Conservation (phyloP, 1,140 invertebrate genomes). For the Drosophila sp. region DNA sequence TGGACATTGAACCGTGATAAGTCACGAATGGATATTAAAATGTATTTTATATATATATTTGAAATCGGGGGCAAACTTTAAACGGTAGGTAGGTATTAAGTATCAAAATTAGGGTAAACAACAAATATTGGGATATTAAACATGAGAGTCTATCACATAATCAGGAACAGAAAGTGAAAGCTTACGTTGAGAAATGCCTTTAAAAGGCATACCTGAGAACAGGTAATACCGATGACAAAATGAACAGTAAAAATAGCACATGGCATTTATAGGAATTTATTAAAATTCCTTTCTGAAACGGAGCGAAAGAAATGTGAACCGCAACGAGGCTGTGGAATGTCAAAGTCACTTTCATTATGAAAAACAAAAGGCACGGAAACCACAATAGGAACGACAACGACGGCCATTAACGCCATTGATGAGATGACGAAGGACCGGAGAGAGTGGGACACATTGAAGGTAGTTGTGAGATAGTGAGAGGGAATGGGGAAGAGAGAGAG, state of each 20-base stretch:
- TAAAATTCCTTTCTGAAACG: slow-evolving; percentile 29
- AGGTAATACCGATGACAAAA: slow-evolving; percentile 10
- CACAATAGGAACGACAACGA: slow-evolving; percentile 53
- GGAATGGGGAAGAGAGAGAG: background rate
- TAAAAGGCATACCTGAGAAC: background rate
- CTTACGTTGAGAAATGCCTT: slow-evolving; percentile 1
- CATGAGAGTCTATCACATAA: background rate
- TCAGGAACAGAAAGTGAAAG: background rate
- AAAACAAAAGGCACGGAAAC: slow-evolving; percentile 47
- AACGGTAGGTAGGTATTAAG: too few species aligned
- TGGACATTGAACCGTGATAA: too few species aligned
- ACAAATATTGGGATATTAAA: too few species aligned
- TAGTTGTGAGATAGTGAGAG: background rate
- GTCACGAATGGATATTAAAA: too few species aligned
- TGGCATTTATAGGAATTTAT: slow-evolving; percentile 38
- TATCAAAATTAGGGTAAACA: too few species aligned
- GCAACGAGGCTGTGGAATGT: slow-evolving; percentile 51
- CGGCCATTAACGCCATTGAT: slow-evolving; percentile 57
- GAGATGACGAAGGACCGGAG: slow-evolving; percentile 2
- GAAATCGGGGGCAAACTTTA: too few species aligned
- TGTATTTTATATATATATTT: too few species aligned
- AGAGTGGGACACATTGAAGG: too few species aligned
- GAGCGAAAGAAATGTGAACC: slow-evolving; percentile 32
- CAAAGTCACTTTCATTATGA: slow-evolving; percentile 59
- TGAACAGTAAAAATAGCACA: slow-evolving; percentile 5